These are phyloP conservation scores for Sebastes dallii DNA, from an alignment of 2,797 vertebrate species.

Conservation along the genomic window DNA sequence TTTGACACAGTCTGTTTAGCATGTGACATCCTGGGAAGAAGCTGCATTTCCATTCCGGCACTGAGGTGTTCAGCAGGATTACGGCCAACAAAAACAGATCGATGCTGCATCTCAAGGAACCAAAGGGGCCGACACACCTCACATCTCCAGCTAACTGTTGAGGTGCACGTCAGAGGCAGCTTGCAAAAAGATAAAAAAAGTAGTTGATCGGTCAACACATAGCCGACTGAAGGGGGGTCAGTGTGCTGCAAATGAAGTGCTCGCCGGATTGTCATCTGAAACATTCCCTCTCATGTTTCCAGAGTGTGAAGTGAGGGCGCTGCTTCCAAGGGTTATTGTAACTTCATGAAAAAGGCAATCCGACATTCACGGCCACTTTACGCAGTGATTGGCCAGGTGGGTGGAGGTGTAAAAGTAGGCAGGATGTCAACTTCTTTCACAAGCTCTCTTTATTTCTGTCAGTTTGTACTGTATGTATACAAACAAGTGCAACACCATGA, in stretches of 20 bases:
- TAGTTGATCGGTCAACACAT: neutral
- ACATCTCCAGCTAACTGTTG: neutral
- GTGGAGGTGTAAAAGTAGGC: neutral
- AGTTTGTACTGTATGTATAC: no score
- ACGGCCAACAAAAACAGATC: constrained; percentile 14
- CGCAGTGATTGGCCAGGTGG: neutral
- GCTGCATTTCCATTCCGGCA: neutral
- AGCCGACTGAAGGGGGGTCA: neutral
- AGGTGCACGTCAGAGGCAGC: neutral
- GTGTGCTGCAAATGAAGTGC: neutral
- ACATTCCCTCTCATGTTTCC: neutral
- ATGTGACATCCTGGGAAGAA: neutral
- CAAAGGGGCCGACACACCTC: neutral
- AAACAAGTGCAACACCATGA: no score
- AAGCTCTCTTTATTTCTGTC: neutral
- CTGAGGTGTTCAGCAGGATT: constrained; percentile 17
- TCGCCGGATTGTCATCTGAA: neutral
- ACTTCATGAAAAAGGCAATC: neutral
- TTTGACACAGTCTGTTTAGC: neutral
- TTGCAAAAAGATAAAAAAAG: neutral
- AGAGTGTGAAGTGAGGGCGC: neutral
- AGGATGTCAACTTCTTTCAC: neutral
- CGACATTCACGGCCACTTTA: neutral
- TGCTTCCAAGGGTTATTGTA: neutral
- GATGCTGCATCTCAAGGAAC: neutral